These are phyloP conservation scores for Lasioglossum vierecki DNA, from an alignment of 2,888 invertebrate genomes.

Conservation along the genomic window DNA sequence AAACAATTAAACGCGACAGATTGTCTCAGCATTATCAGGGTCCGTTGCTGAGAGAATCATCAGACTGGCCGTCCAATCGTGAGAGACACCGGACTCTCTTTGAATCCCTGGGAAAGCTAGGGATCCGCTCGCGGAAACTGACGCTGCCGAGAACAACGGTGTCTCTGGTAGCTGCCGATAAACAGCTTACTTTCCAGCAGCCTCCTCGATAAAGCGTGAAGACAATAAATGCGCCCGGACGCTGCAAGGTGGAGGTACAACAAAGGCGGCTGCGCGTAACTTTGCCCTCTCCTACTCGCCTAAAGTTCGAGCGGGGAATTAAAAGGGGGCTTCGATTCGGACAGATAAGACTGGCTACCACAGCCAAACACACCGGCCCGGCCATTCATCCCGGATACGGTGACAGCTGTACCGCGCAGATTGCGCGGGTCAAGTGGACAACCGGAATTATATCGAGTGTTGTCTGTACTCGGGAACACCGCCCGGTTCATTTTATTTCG, in stretches of 20 bases:
- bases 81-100: slow-evolving; percentile 25
- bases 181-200: slow-evolving; percentile 80
- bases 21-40: slow-evolving; percentile 35
- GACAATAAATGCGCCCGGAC: slow-evolving; percentile 72
- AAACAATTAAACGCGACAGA: slow-evolving; percentile 41
- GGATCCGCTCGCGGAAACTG: slow-evolving; percentile 29
- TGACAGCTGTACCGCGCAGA: slow-evolving; percentile 64
- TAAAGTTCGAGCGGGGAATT: slow-evolving; percentile 37
- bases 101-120: slow-evolving; percentile 36
- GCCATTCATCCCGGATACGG: slow-evolving; percentile 38
- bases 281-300: slow-evolving; percentile 18
- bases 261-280: slow-evolving; percentile 54
- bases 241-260: neutral
- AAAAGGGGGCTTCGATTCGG: slow-evolving; percentile 51
- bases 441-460: slow-evolving; percentile 41
- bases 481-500: slow-evolving; percentile 50
- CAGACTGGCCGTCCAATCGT: neutral
- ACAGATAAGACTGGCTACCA: slow-evolving; percentile 38
- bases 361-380: slow-evolving; percentile 32
- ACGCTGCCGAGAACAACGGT: slow-evolving; percentile 48
- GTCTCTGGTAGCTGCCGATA: slow-evolving; percentile 75
- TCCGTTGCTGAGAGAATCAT: neutral
- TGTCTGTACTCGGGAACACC: slow-evolving; percentile 8
- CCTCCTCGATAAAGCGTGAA: slow-evolving; percentile 72
- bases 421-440: slow-evolving; percentile 57